Evolutionary conservation across 2,888 invertebrate species (phyloP).

Genomic region (Oscheius sp.): DNA sequence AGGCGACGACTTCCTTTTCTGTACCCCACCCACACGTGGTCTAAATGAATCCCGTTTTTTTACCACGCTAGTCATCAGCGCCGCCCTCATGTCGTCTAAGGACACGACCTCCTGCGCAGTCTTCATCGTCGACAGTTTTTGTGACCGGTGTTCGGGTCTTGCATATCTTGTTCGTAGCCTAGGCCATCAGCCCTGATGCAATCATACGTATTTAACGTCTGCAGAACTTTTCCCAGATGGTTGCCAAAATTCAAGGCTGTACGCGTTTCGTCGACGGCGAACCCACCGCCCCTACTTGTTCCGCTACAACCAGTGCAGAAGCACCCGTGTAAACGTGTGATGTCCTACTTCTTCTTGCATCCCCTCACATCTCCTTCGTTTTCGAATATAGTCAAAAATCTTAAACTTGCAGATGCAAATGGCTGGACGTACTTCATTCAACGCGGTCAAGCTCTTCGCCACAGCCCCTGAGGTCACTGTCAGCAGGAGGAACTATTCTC

Average conservation of each 20-base stretch:
- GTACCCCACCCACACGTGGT: slow-evolving; percentile 33
- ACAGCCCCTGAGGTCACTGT: slow-evolving; percentile 1
- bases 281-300: slow-evolving; percentile 31
- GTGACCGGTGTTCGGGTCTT: too few species aligned
- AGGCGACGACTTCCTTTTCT: slow-evolving; percentile 7
- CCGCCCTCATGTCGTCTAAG: too few species aligned
- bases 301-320: slow-evolving; percentile 19
- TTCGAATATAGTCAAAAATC: neutral
- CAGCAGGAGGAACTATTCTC: slow-evolving; percentile 35
- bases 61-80: slow-evolving; percentile 2
- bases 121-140: too few species aligned
- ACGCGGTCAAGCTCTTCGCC: slow-evolving; percentile 7
- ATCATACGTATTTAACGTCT: slow-evolving; percentile 2
- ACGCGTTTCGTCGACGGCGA: slow-evolving; percentile 34
- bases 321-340: slow-evolving; percentile 16
- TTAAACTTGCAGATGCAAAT: slow-evolving; percentile 6
- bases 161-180: slow-evolving; percentile 7
- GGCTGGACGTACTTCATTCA: slow-evolving; percentile 3
- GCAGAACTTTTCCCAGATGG: slow-evolving; percentile 1
- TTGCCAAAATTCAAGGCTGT: slow-evolving; percentile 26
- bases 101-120: too few species aligned
- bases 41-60: slow-evolving; percentile 24
- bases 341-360: neutral
- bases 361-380: neutral
- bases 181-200: slow-evolving; percentile 6